These are phyloP conservation scores for Apomyelois bistriatella DNA, from an alignment of 2,888 invertebrate genomes.

Conservation along the genomic window DNA sequence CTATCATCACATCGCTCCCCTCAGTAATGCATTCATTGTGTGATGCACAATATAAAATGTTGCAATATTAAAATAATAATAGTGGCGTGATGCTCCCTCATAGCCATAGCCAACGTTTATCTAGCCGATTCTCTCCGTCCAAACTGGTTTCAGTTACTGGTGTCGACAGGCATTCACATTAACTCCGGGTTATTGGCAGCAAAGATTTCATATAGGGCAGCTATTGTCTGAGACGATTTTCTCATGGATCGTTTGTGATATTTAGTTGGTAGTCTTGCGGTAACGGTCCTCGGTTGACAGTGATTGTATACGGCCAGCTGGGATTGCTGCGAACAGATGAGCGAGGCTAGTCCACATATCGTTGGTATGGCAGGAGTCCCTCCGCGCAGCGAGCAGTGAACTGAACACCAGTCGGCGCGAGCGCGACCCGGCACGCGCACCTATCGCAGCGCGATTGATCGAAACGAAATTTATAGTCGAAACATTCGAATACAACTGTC, in stretches of 20 bases:
- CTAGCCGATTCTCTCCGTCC: constrained; percentile 38
- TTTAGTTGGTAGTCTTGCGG: constrained; percentile 37
- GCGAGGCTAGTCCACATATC: constrained; percentile 28
- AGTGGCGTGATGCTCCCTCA: constrained; percentile 27
- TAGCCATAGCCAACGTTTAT: constrained; percentile 25
- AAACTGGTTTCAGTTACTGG: constrained; percentile 41
- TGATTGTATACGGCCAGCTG: constrained; percentile 42
- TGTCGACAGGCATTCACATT: constrained; percentile 34
- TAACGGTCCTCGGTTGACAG: constrained; percentile 50
- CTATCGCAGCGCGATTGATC: constrained; percentile 41
- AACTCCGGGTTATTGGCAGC: constrained; percentile 14
- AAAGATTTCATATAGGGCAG: constrained; percentile 30
- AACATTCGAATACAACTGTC: constrained; percentile 53
- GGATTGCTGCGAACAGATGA: constrained; percentile 62
- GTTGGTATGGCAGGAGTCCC: constrained; percentile 29
- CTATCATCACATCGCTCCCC: constrained; percentile 20
- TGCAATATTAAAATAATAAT: constrained; percentile 26
- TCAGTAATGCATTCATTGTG: constrained; percentile 17
- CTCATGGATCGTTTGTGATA: constrained; percentile 43
- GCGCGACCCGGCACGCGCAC: constrained; percentile 70
- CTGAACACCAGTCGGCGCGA: constrained; percentile 51
- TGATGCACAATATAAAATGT: constrained; percentile 27
- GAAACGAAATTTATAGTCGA: constrained; percentile 43
- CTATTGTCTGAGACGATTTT: constrained; percentile 31
- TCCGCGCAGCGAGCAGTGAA: constrained; percentile 31